Evolutionary conservation across 1,140 invertebrate species (phyloP).

Genomic region (Halesus radiatus): DNA sequence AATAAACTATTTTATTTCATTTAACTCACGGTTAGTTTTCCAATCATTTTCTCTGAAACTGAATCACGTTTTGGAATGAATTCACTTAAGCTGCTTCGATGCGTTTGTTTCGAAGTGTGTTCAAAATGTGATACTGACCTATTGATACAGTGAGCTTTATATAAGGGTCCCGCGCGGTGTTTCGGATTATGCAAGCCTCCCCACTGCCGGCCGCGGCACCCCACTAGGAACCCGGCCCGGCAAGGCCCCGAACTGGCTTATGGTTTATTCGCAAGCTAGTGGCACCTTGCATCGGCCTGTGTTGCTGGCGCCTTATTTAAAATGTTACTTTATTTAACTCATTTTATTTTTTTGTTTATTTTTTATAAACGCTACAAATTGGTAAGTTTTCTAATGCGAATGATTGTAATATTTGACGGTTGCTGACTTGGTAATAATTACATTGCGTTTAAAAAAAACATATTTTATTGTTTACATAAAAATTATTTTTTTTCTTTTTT

Average conservation of each 20-base stretch:
- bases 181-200: not conserved
- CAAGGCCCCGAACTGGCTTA: too few relatives aligned
- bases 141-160: slow-evolving; percentile 39
- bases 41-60: slow-evolving; percentile 29
- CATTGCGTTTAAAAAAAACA: not conserved
- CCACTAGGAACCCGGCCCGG: slow-evolving; percentile 5
- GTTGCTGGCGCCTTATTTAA: too few relatives aligned
- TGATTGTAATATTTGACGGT: too few relatives aligned
- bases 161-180: slow-evolving; percentile 5
- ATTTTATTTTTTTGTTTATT: too few relatives aligned
- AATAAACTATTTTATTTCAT: not conserved
- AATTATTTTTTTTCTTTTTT: not conserved
- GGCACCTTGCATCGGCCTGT: too few relatives aligned
- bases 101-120: slow-evolving; percentile 22
- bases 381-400: too few relatives aligned
- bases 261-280: too few relatives aligned
- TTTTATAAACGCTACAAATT: too few relatives aligned
- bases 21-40: slow-evolving; percentile 29
- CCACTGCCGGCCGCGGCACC: not conserved
- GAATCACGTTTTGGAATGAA: not conserved
- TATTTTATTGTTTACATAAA: too few relatives aligned
- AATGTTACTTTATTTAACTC: too few relatives aligned
- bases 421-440: not conserved
- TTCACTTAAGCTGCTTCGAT: slow-evolving; percentile 6
- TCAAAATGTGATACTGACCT: slow-evolving; percentile 38